These are phyloP conservation scores for Patiria miniata DNA, from an alignment of 35 echinoderm and acorn worm genomes.

Conservation along the genomic window DNA sequence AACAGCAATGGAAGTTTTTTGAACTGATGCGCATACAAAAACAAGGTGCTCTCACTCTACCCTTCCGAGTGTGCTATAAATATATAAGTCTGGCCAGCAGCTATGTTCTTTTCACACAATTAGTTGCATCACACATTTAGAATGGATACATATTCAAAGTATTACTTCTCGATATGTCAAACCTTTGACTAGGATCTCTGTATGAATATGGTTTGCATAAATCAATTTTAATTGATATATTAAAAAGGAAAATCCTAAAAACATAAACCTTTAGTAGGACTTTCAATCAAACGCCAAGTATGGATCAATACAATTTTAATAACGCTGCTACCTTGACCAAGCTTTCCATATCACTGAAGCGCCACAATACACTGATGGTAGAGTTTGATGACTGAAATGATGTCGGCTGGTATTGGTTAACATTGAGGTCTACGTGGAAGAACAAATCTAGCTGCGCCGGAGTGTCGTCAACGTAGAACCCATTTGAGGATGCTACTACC, in stretches of 20 bases:
- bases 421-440: slow-evolving; percentile 31
- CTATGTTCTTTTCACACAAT: too few relatives aligned
- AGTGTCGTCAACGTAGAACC: slow-evolving; percentile 34
- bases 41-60: not conserved
- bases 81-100: not conserved
- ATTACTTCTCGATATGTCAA: too few relatives aligned
- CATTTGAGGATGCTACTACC: not conserved
- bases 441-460: slow-evolving; percentile 26
- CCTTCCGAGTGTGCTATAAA: not conserved
- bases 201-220: too few relatives aligned
- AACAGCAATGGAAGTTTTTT: not conserved
- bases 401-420: not conserved
- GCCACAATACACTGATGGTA: slow-evolving; percentile 40
- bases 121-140: too few relatives aligned
- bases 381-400: slow-evolving; percentile 22
- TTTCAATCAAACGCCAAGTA: too few relatives aligned
- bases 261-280: too few relatives aligned
- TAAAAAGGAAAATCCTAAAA: too few relatives aligned
- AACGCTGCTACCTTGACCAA: slow-evolving; percentile 14
- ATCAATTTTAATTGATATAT: too few relatives aligned
- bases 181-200: too few relatives aligned
- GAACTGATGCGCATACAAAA: not conserved
- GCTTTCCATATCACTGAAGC: slow-evolving; percentile 21
- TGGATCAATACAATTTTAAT: too few relatives aligned
- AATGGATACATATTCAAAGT: too few relatives aligned